Percentiles rank a stretch among this genome's conserved stretches.
phyloP scores from a whole-genome alignment of 2,888 invertebrate genomes.

The Ennomos quercinarius region DNA sequence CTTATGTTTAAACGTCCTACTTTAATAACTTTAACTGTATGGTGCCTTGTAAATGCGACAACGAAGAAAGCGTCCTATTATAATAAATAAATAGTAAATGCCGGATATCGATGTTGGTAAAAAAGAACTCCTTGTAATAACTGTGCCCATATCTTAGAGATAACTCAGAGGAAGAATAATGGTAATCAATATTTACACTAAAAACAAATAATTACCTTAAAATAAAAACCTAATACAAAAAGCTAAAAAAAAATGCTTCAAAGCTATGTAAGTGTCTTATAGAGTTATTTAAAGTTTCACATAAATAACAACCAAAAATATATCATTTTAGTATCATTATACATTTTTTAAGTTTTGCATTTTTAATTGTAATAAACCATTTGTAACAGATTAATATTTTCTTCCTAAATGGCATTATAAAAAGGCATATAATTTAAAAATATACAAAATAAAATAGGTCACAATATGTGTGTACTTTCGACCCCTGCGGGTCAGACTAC shows the following conservation, averaged over 20 bases:
- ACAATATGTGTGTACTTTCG: slow-evolving; percentile 36
- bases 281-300: slow-evolving; percentile 19
- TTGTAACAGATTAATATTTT: slow-evolving; percentile 5
- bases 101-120: slow-evolving; percentile 21
- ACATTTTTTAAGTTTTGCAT: slow-evolving; percentile 4
- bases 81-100: slow-evolving; percentile 45
- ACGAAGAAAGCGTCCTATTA: slow-evolving; percentile 24
- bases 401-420: slow-evolving; percentile 20
- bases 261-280: slow-evolving; percentile 32
- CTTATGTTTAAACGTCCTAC: slow-evolving; percentile 40
- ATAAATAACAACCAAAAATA: slow-evolving; percentile 24
- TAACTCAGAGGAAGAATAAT: slow-evolving; percentile 15
- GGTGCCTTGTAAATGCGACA: slow-evolving; percentile 46
- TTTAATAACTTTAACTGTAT: slow-evolving; percentile 39
- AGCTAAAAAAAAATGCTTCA: slow-evolving; percentile 36
- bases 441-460: slow-evolving; percentile 32
- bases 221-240: slow-evolving; percentile 15
- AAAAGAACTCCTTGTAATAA: not conserved
- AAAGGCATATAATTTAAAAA: slow-evolving; percentile 28
- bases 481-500: slow-evolving; percentile 12
- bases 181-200: slow-evolving; percentile 17
- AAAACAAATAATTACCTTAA: slow-evolving; percentile 18
- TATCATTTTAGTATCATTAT: slow-evolving; percentile 7
- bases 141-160: slow-evolving; percentile 31
- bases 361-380: slow-evolving; percentile 3